Evolutionary conservation across 2,888 invertebrate genomes (phyloP).

Genomic region (Subacronicta megacephala): DNA sequence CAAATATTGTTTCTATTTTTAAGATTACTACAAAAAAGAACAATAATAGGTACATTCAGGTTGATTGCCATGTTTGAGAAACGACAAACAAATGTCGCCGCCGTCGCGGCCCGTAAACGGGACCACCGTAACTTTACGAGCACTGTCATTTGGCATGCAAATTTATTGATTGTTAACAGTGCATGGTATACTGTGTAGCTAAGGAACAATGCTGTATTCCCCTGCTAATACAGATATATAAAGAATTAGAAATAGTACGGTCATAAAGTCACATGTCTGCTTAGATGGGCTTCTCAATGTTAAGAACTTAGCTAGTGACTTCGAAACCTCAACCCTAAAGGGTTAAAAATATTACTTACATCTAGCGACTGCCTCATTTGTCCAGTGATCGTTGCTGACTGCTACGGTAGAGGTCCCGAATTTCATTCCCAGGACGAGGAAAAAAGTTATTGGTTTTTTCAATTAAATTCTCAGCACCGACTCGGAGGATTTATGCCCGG

Average conservation of each 20-base stretch:
- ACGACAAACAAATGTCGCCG: slow-evolving; percentile 18
- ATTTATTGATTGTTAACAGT: slow-evolving; percentile 54
- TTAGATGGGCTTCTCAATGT: too few species aligned
- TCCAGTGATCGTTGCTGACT: too few species aligned
- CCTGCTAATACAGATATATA: neutral
- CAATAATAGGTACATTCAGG: neutral
- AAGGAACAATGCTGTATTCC: neutral
- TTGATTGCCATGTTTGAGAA: slow-evolving; percentile 9
- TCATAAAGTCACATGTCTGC: neutral
- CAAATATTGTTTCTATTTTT: neutral
- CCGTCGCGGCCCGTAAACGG: slow-evolving; percentile 25
- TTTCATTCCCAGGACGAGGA: too few species aligned
- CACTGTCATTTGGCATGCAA: slow-evolving; percentile 53
- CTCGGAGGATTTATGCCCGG: too few species aligned
- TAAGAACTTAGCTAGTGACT: too few species aligned
- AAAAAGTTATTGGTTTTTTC: too few species aligned
- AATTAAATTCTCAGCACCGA: too few species aligned
- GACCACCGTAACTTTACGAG: slow-evolving; percentile 34
- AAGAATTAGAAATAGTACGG: too few species aligned
- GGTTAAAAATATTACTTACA: too few species aligned
- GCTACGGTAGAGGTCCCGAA: too few species aligned
- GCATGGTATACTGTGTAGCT: slow-evolving; percentile 32
- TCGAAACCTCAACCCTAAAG: too few species aligned
- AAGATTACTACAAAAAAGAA: neutral
- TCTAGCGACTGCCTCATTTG: too few species aligned